Percentiles rank a stretch among this genome's conserved stretches.
Conservation (phyloP, 2,113 vertebrate species). For the Gadus chalcogrammus region DNA sequence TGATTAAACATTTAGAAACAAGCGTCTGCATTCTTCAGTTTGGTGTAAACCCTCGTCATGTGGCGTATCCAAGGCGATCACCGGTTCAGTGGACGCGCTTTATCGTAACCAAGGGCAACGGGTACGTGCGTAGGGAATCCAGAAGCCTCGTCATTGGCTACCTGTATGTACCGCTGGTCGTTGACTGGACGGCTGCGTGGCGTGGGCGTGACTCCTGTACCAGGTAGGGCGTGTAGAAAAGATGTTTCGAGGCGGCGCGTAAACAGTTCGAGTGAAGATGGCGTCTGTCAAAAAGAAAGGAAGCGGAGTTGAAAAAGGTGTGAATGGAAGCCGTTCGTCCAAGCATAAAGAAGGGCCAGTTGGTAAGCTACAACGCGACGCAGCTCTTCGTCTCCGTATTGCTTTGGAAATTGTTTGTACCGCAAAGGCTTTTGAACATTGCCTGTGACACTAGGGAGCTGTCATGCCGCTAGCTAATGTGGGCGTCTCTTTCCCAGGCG, state of each 20-base stretch:
- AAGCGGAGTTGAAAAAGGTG: slow-evolving; percentile 56
- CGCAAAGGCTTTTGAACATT: background rate
- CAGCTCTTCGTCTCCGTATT: too few relatives aligned
- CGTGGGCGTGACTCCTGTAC: slow-evolving; percentile 33
- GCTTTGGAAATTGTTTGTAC: too few relatives aligned
- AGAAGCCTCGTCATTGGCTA: slow-evolving; percentile 43
- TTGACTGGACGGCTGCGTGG: background rate
- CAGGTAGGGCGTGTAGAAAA: slow-evolving; percentile 50
- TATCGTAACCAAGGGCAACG: slow-evolving; percentile 1
- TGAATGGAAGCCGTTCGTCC: slow-evolving; percentile 67
- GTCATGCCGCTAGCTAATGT: too few relatives aligned
- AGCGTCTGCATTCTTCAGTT: too few relatives aligned
- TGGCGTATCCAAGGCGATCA: too few relatives aligned
- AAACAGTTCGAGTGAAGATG: slow-evolving; percentile 64
- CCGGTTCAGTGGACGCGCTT: slow-evolving; percentile 1
- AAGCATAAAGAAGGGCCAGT: slow-evolving; percentile 68
- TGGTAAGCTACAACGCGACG: slow-evolving; percentile 51
- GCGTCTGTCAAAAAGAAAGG: slow-evolving; percentile 70
- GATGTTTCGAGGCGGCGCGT: slow-evolving; percentile 43
- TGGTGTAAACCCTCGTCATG: too few relatives aligned
- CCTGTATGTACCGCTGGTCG: background rate
- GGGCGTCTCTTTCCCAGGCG: too few relatives aligned
- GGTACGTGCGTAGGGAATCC: background rate
- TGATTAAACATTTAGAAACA: too few relatives aligned
- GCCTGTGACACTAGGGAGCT: too few relatives aligned